Evolutionary conservation across 2,888 invertebrate genomes (phyloP).

Genomic region (Autographa pulchrina): DNA sequence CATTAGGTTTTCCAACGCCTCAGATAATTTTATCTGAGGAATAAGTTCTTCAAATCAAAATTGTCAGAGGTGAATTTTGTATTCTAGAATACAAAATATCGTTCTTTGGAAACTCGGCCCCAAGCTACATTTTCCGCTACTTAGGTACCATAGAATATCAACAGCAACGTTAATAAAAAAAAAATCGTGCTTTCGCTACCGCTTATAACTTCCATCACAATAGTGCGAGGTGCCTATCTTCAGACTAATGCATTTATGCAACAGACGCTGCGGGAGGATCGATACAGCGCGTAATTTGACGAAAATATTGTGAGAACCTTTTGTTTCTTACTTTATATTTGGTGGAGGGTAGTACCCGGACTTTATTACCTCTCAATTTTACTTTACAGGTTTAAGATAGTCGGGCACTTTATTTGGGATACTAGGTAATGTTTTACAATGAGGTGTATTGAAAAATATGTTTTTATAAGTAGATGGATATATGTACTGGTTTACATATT

Average conservation of each 20-base stretch:
- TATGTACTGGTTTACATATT: too few relatives aligned
- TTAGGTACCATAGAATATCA: too few relatives aligned
- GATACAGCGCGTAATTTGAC: constrained; percentile 84
- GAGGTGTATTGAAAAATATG: background rate
- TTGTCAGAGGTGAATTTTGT: too few relatives aligned
- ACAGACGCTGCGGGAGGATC: constrained; percentile 79
- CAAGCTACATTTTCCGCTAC: too few relatives aligned
- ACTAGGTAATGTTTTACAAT: background rate
- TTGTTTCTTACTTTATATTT: constrained; percentile 71
- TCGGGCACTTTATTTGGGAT: background rate
- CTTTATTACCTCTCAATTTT: constrained; percentile 45
- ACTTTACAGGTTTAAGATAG: constrained; percentile 25
- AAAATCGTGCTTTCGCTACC: constrained; percentile 42
- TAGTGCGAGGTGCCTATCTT: constrained; percentile 85
- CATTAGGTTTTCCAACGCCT: too few relatives aligned
- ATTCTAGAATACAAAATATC: too few relatives aligned
- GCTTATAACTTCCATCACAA: constrained; percentile 52
- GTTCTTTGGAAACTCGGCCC: too few relatives aligned
- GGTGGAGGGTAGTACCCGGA: constrained; percentile 43
- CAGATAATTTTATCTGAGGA: too few relatives aligned
- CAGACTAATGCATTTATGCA: constrained; percentile 89
- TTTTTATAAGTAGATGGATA: background rate
- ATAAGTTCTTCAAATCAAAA: too few relatives aligned
- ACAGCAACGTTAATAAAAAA: too few relatives aligned
- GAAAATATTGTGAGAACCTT: constrained; percentile 76